phyloP scores from a whole-genome alignment of 1,140 invertebrate genomes.

The Drosophila watanabei region DNA sequence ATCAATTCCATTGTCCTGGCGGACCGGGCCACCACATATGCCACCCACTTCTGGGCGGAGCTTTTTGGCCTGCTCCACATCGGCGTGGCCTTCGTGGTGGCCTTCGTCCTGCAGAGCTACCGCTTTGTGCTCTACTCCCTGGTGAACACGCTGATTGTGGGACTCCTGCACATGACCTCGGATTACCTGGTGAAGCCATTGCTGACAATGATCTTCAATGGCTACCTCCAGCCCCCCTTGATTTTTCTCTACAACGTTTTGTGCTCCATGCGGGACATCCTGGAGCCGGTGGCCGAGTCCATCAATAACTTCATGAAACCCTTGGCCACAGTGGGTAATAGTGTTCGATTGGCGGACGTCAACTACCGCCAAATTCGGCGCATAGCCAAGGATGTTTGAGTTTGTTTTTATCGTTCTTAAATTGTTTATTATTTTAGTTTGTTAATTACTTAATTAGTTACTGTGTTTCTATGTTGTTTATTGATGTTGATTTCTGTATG shows the following conservation, averaged over 20 bases:
- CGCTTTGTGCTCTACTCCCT: conserved; percentile 87
- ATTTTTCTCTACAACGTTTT: conserved; percentile 88
- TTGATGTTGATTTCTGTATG: conserved; percentile 2
- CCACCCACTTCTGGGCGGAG: conserved; percentile 89
- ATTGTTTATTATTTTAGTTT: not conserved
- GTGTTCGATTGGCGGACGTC: conserved; percentile 66
- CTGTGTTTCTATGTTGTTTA: conserved; percentile 21
- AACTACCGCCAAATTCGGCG: conserved; percentile 56
- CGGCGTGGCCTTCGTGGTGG: conserved; percentile 87
- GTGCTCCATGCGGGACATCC: conserved; percentile 88
- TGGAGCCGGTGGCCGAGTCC: conserved; percentile 87
- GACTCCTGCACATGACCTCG: conserved; percentile 88
- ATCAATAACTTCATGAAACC: conserved; percentile 72
- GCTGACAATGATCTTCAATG: conserved; percentile 89
- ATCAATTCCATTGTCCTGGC: conserved; percentile 87
- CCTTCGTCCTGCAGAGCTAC: conserved; percentile 88
- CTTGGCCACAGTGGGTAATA: conserved; percentile 59
- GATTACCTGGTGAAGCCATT: conserved; percentile 90
- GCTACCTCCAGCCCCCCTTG: conserved; percentile 88
- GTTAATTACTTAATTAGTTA: conserved; percentile 5
- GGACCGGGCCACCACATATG: conserved; percentile 87
- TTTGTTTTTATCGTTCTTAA: conserved; percentile 1
- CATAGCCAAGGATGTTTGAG: conserved; percentile 58
- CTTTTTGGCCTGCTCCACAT: conserved; percentile 89
- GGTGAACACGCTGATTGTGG: conserved; percentile 87